Evolutionary conservation across 2,113 vertebrate species (phyloP), one percentile per base, ranked within the genome.

Genomic region (Prunella himalayana): DNA sequence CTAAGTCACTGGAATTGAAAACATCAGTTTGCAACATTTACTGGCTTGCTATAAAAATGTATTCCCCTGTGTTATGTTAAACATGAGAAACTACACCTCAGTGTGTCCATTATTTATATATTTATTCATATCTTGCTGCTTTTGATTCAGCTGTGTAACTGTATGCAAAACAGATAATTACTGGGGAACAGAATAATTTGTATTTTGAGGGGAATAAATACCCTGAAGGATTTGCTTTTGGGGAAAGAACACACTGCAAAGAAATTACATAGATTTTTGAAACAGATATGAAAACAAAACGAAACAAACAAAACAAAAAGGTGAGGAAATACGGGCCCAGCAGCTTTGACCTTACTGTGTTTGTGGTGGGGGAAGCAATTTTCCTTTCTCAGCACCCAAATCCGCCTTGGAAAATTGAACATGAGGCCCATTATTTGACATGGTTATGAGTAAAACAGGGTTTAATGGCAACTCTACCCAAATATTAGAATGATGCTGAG

Each of bases 1-100:
- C 97, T 97, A 98, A 98, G 97, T 97, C 95, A 95, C 94, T 97
- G 93, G 98, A 98, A 98, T 98, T 98, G 98, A 98, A 98, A 98
- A 98, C 98, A 98, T 97, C 98, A 98, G 98, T 97, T 97, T 97
- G 88, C 90, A 97, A 96, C 97, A 96, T 98, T 98, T 98, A 98
- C 98, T 97, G 97, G 98, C 87, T 82, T 94, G 73, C 97, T 91
- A 95, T 98, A 98, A 98, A 97, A 98, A 97, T 73, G 93, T 97
- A 97, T 97, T 98, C 97, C 98, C 97, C 61, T 76, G 97, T 96
- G 97, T 93, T 95, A 91, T 95, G 93, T 98, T 97, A 97, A 97
- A 97, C 91, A 96, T 73, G 92, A 97, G 96, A 97, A 97, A 86
- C 97, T 95, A 97, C 97, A 98, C 96, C 97, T 96, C 88, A 0